These are phyloP conservation scores for Palythoa caribaeorum DNA, from an alignment of 92 coral and sea anemone genomes.

Conservation along the genomic window DNA sequence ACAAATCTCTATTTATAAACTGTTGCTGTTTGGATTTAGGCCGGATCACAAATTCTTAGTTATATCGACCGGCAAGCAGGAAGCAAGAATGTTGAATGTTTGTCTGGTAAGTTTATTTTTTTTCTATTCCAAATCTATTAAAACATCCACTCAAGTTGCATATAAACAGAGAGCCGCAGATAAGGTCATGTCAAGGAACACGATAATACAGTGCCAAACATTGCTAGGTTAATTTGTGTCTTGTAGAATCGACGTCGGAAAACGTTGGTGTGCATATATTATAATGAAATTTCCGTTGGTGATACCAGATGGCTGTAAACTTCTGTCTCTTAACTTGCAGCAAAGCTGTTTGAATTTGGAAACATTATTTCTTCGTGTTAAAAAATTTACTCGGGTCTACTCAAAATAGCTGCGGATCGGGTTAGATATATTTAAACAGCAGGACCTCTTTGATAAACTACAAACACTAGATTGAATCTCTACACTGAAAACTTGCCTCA, in stretches of 20 bases:
- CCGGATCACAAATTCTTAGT: not conserved
- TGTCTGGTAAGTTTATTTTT: conserved; percentile 6
- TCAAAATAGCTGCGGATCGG: too few relatives aligned
- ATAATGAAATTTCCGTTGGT: not conserved
- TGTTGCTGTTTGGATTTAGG: not conserved
- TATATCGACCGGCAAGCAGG: not conserved
- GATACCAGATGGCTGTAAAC: not conserved
- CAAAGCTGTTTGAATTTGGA: not conserved
- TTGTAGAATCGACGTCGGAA: not conserved
- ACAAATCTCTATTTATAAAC: not conserved
- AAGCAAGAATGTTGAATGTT: not conserved
- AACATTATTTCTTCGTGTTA: too few relatives aligned
- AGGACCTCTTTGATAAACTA: too few relatives aligned
- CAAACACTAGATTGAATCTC: not conserved
- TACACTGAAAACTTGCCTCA: not conserved
- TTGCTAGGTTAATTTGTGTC: too few relatives aligned
- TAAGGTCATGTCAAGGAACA: not conserved
- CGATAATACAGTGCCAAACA: not conserved
- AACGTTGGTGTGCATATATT: conserved; percentile 22
- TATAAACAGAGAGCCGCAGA: not conserved
- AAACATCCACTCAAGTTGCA: not conserved
- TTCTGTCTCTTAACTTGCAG: not conserved
- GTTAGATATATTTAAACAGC: too few relatives aligned
- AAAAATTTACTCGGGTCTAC: too few relatives aligned
- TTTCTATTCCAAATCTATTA: not conserved